These are phyloP conservation scores for Gymnocypris eckloni DNA, from an alignment of 2,797 vertebrate species.

Conservation along the genomic window DNA sequence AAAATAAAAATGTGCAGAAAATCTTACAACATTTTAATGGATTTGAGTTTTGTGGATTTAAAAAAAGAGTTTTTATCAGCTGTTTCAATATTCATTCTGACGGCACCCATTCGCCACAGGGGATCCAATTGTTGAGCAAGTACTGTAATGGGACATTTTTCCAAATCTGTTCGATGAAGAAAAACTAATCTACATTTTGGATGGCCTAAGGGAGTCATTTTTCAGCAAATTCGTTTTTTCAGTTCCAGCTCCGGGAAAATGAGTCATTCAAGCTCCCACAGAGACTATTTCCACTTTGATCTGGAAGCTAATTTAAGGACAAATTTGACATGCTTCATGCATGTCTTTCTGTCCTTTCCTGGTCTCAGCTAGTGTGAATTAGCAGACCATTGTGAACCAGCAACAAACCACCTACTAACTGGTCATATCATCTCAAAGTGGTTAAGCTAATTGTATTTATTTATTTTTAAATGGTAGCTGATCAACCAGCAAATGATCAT, in stretches of 20 bases:
- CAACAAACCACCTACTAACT: neutral
- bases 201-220: neutral
- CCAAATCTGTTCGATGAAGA: neutral
- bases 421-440: neutral
- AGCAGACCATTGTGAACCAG: neutral
- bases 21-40: no score
- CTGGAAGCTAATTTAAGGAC: neutral
- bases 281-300: neutral
- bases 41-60: neutral
- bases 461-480: neutral
- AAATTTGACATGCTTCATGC: neutral
- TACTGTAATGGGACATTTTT: neutral
- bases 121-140: neutral
- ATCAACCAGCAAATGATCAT: neutral
- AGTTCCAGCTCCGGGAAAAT: neutral
- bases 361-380: neutral
- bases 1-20: neutral
- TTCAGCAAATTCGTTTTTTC: neutral
- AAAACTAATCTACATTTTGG: neutral
- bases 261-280: neutral
- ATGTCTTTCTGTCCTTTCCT: neutral
- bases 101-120: neutral
- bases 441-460: neutral
- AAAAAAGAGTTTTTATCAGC: neutral
- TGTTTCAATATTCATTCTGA: neutral